Percentiles rank a stretch among this genome's conserved stretches.
phyloP scores from a whole-genome alignment of 2,797 vertebrate genomes.

The Pseudomugil tenellus region DNA sequence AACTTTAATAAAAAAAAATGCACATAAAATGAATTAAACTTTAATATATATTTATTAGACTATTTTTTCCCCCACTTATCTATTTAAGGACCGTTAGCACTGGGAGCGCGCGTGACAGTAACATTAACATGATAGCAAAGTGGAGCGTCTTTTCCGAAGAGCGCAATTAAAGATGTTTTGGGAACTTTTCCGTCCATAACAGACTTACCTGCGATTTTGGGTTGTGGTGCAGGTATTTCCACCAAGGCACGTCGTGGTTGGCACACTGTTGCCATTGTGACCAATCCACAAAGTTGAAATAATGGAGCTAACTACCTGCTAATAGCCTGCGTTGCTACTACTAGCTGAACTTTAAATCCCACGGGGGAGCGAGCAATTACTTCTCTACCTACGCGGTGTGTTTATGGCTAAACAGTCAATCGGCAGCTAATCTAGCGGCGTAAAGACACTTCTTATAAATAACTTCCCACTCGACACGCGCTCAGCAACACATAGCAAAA shows the following conservation, averaged over 20 bases:
- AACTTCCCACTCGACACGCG: not conserved
- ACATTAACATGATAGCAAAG: slow-evolving; percentile 38
- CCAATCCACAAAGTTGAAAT: fast-evolving
- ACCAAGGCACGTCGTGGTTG: slow-evolving; percentile 74
- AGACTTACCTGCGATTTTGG: slow-evolving; percentile 77
- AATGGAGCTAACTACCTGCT: slow-evolving; percentile 41
- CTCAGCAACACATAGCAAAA: no score
- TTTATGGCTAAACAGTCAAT: fast-evolving
- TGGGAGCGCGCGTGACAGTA: slow-evolving; percentile 7
- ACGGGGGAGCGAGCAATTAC: slow-evolving; percentile 5
- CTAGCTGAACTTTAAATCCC: slow-evolving; percentile 68
- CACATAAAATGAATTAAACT: not conserved
- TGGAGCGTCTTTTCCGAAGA: slow-evolving; percentile 21
- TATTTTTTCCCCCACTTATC: not conserved
- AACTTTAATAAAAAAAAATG: not conserved
- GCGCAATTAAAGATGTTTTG: not conserved
- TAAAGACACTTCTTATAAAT: not conserved
- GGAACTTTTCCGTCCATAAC: not conserved
- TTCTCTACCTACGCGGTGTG: slow-evolving; percentile 5
- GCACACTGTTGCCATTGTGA: slow-evolving; percentile 71
- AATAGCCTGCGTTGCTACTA: slow-evolving; percentile 30
- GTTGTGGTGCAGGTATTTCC: slow-evolving; percentile 82
- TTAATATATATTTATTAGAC: not conserved
- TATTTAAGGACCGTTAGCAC: not conserved
- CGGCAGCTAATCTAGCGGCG: not conserved